Evolutionary conservation across 2,797 vertebrate genomes (phyloP).

Genomic region (Naso thynnoides): DNA sequence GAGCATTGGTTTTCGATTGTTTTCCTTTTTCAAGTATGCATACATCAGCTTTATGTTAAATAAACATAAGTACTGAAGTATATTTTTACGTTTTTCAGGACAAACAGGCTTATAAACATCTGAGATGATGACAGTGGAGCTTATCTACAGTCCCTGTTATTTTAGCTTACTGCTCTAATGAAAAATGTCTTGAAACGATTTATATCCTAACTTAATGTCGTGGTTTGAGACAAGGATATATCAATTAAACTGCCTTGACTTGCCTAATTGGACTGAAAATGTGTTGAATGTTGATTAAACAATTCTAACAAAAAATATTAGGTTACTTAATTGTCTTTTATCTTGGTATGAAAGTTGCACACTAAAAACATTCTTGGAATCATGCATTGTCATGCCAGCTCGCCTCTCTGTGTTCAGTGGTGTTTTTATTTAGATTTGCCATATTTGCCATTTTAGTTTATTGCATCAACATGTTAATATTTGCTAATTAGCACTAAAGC

Average conservation of each 20-base stretch:
- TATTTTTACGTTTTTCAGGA: background rate
- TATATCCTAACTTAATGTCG: no score
- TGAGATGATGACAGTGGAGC: background rate
- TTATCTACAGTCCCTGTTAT: slow-evolving; percentile 24
- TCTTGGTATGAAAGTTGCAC: background rate
- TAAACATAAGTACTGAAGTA: background rate
- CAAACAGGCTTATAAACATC: background rate
- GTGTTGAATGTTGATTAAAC: background rate
- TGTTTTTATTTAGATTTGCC: no score
- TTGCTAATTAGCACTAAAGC: background rate
- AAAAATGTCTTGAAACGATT: no score
- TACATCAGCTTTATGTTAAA: background rate
- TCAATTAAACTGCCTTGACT: no score
- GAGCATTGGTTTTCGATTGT: background rate
- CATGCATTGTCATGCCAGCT: background rate
- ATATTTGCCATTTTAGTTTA: no score
- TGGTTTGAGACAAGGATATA: no score
- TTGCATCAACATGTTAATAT: background rate
- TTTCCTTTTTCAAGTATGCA: background rate
- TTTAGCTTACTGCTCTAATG: slow-evolving; percentile 8
- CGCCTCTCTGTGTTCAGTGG: no score
- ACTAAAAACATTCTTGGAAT: no score
- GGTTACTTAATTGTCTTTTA: background rate
- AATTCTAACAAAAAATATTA: background rate
- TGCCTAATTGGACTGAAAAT: background rate